These are phyloP conservation scores for Cotesia glomerata DNA, from an alignment of 1,140 invertebrate genomes.

Conservation along the genomic window DNA sequence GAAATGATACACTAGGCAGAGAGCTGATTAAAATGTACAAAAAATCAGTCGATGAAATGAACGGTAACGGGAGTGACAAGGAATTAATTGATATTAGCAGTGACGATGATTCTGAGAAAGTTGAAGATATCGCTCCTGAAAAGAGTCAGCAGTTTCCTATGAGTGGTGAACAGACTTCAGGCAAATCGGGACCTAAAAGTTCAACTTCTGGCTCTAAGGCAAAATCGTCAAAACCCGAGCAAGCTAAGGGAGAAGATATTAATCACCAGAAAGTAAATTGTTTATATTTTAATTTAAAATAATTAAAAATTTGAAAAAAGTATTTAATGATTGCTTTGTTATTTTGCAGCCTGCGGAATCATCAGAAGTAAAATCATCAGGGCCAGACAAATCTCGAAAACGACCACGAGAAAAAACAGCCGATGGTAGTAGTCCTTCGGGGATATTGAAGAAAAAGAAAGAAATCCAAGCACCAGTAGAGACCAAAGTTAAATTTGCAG, in stretches of 20 bases:
- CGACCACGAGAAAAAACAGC: constrained; percentile 56
- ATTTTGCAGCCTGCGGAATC: constrained; percentile 29
- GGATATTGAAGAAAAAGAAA: constrained; percentile 44
- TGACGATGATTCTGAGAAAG: constrained; percentile 53
- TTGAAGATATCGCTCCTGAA: constrained; percentile 10
- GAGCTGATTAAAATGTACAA: constrained; percentile 54
- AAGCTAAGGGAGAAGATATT: neutral
- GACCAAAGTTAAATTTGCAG: constrained; percentile 70
- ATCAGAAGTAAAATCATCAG: neutral
- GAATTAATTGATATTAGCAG: constrained; percentile 64
- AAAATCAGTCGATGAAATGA: constrained; percentile 45
- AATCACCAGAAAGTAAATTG: constrained; percentile 1
- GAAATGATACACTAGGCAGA: constrained; percentile 38
- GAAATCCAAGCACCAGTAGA: constrained; percentile 41
- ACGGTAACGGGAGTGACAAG: constrained; percentile 60
- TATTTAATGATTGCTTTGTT: too few species aligned
- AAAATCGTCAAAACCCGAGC: neutral
- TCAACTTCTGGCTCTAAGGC: neutral
- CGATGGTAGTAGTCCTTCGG: constrained; percentile 43
- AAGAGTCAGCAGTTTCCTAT: neutral
- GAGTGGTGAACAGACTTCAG: neutral
- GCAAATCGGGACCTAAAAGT: neutral
- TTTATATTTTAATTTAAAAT: neutral
- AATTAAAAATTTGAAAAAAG: too few species aligned
- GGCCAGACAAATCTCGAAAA: constrained; percentile 49